A percentile compares a stretch with the other conserved stretches of the same genome.
These are phyloP conservation scores for Tokudaia muenninki DNA, from an alignment of 2,797 vertebrate species.

Conservation along the genomic window DNA sequence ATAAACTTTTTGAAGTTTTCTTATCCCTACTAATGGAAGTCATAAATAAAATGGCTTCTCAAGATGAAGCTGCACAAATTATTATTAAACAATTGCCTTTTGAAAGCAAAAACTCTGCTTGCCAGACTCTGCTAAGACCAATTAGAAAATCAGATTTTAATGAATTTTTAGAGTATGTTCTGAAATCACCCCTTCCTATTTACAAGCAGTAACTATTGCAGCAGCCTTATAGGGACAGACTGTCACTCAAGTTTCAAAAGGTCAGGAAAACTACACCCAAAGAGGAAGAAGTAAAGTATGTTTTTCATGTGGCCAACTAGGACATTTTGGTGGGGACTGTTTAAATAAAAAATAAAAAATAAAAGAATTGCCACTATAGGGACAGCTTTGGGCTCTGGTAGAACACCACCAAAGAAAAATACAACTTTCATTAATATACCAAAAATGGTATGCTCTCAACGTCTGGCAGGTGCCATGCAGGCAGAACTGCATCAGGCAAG, in stretches of 20 bases:
- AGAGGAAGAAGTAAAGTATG: not conserved
- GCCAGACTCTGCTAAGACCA: not conserved
- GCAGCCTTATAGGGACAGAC: not conserved
- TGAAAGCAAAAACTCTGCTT: not conserved
- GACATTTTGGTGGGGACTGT: not conserved
- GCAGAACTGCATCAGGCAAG: too few species aligned
- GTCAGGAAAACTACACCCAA: not conserved
- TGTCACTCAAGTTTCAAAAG: not conserved
- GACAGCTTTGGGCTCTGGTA: not conserved
- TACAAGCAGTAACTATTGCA: not conserved
- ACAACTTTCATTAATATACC: not conserved
- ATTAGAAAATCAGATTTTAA: not conserved
- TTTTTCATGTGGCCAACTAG: not conserved
- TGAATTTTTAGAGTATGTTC: not conserved
- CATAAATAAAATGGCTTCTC: not conserved
- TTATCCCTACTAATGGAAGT: not conserved
- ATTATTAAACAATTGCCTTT: not conserved
- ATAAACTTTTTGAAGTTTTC: not conserved
- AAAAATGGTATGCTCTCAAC: not conserved
- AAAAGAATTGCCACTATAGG: not conserved
- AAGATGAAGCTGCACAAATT: not conserved
- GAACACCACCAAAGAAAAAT: not conserved
- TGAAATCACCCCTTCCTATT: not conserved
- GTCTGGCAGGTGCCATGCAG: not conserved
- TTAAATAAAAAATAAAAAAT: not conserved